Percentiles rank a stretch among this genome's conserved stretches.
phyloP scores from a whole-genome alignment of 2,113 vertebrate genomes.

The Rhagologus leucostigma region DNA sequence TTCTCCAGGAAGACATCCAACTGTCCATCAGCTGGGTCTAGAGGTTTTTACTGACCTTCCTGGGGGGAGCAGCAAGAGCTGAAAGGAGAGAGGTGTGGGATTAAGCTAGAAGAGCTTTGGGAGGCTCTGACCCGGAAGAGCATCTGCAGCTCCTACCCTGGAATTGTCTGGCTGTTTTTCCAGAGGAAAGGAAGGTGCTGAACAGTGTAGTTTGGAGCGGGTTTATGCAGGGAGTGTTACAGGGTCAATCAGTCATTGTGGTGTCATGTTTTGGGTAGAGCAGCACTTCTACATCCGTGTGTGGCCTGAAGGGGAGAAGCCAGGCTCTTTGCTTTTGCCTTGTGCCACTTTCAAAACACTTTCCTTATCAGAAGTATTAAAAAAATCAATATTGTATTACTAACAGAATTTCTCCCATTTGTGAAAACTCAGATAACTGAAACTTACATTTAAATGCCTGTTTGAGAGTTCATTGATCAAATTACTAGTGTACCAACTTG shows the following conservation, averaged over 20 bases:
- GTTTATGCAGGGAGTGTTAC: not conserved
- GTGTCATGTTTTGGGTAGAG: not conserved
- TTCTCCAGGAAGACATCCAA: not conserved
- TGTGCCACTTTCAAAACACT: not conserved
- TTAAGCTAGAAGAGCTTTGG: not conserved
- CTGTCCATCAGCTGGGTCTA: not conserved
- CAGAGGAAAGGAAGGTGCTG: not conserved
- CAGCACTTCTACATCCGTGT: rapidly evolving
- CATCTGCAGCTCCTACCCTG: not conserved
- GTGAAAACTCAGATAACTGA: not conserved
- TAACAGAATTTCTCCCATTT: not conserved
- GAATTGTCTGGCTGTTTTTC: not conserved
- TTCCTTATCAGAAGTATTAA: not conserved
- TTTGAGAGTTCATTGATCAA: not conserved
- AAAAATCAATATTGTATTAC: not conserved
- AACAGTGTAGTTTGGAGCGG: rapidly evolving
- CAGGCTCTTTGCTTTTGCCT: not conserved
- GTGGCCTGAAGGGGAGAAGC: not conserved
- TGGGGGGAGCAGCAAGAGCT: not conserved
- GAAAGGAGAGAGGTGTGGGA: not conserved
- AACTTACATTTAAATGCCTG: not conserved
- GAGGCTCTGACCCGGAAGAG: not conserved
- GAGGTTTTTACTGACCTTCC: not conserved
- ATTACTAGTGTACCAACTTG: not conserved
- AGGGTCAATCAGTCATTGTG: not conserved